Evolutionary conservation across 2,888 invertebrate genomes (phyloP).

Genomic region (Griposia aprilina): DNA sequence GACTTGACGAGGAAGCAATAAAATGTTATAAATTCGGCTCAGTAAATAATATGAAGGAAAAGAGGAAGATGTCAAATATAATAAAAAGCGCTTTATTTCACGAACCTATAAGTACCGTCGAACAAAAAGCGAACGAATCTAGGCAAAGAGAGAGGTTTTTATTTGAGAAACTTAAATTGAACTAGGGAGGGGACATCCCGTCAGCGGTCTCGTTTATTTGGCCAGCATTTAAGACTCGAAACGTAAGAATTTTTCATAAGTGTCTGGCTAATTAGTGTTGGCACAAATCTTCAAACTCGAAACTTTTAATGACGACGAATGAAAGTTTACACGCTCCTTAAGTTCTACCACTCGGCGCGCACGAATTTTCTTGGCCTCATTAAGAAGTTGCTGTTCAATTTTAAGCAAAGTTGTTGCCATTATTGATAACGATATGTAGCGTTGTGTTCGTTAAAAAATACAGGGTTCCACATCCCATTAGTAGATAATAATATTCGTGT

Average conservation of each 20-base stretch:
- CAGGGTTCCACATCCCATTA: conserved; percentile 51
- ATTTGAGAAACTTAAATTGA: conserved; percentile 63
- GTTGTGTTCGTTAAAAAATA: conserved; percentile 69
- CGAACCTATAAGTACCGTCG: conserved; percentile 47
- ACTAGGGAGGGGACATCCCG: conserved; percentile 45
- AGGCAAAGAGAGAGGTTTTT: conserved; percentile 47
- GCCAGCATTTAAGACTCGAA: conserved; percentile 66
- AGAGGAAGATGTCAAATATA: conserved; percentile 49
- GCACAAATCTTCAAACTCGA: conserved; percentile 87
- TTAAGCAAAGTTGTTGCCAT: conserved; percentile 81
- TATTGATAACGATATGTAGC: conserved; percentile 82
- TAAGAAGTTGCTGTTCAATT: conserved; percentile 86
- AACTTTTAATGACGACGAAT: conserved; percentile 90
- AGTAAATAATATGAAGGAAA: conserved; percentile 46
- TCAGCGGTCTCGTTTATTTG: conserved; percentile 69
- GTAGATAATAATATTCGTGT: conserved; percentile 52
- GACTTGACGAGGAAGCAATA: conserved; percentile 42
- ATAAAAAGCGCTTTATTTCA: conserved; percentile 58
- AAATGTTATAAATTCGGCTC: conserved; percentile 43
- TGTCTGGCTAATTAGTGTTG: conserved; percentile 88
- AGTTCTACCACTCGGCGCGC: conserved; percentile 82
- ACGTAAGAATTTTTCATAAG: conserved; percentile 78
- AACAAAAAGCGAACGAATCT: conserved; percentile 51
- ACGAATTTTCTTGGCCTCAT: conserved; percentile 88
- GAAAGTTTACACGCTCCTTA: conserved; percentile 88